Evolutionary conservation across 2,797 vertebrate species (phyloP).

Genomic region (Gallirallus australis): DNA sequence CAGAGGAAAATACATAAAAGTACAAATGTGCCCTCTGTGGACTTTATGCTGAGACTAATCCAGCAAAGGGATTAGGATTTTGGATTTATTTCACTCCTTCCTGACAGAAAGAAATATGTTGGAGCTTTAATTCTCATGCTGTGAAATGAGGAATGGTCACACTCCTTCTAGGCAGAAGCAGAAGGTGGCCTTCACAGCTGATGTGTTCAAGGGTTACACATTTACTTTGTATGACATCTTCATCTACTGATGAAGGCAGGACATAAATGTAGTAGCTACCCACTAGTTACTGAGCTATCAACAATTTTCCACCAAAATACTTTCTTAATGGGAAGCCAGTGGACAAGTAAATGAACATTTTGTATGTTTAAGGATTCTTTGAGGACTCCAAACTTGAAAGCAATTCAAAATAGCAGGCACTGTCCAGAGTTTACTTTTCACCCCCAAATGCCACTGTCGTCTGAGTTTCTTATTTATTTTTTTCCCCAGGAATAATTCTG

Average conservation of each 20-base stretch:
- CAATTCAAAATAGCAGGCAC: neutral
- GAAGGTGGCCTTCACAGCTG: neutral
- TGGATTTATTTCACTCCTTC: constrained; percentile 35
- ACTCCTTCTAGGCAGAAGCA: neutral
- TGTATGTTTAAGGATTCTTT: neutral
- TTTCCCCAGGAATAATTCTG: neutral
- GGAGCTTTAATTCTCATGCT: neutral
- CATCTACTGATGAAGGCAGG: neutral
- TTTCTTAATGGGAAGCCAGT: neutral
- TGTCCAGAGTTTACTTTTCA: neutral
- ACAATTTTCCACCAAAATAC: neutral
- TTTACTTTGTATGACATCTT: neutral
- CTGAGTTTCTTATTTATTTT: neutral
- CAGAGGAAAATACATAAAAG: neutral
- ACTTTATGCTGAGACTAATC: constrained; percentile 48
- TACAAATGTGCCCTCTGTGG: neutral
- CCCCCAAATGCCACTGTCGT: neutral
- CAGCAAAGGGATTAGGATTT: constrained; percentile 53
- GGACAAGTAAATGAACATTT: neutral
- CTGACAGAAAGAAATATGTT: neutral
- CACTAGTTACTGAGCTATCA: neutral
- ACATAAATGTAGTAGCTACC: neutral
- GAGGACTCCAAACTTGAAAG: neutral
- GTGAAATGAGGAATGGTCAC: neutral
- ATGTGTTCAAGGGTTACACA: neutral